Conservation (phyloP, 2,797 vertebrate genomes). For the Dromococcyx pavoninus region DNA sequence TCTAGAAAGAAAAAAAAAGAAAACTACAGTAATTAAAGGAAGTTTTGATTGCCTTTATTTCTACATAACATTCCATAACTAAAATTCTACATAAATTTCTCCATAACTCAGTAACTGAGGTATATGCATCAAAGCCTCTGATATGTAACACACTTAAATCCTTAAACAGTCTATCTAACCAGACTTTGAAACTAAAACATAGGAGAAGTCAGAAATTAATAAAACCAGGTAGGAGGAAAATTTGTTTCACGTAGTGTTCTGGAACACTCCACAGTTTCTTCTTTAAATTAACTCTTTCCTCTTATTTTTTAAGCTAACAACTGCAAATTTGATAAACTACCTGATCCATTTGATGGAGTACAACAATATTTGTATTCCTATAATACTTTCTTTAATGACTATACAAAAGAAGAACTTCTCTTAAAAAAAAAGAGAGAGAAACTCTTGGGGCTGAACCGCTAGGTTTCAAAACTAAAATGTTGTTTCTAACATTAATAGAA, state of each 20-base stretch:
- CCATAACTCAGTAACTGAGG: not conserved
- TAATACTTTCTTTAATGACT: not conserved
- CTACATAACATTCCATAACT: not conserved
- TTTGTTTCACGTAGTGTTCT: not conserved
- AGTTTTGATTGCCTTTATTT: not conserved
- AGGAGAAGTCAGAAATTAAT: not conserved
- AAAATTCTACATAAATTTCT: not conserved
- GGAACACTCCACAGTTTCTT: not conserved
- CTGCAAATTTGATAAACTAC: not conserved
- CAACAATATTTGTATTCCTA: not conserved
- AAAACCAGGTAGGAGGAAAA: not conserved
- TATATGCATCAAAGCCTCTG: not conserved
- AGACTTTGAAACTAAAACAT: not conserved
- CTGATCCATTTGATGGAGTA: not conserved
- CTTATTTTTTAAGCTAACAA: not conserved
- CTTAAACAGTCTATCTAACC: not conserved
- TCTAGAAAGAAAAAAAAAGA: conserved; percentile 29
- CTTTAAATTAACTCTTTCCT: not conserved
- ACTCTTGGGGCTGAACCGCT: not conserved
- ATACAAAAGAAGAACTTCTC: not conserved
- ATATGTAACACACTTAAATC: not conserved
- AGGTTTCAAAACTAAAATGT: not conserved
- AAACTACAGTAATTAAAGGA: not conserved
- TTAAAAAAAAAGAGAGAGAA: not conserved
- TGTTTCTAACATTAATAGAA: not conserved